Evolutionary conservation across 2,113 vertebrate species (phyloP), one percentile per base, ranked within the genome.

Genomic region (Ciconia maguari): DNA sequence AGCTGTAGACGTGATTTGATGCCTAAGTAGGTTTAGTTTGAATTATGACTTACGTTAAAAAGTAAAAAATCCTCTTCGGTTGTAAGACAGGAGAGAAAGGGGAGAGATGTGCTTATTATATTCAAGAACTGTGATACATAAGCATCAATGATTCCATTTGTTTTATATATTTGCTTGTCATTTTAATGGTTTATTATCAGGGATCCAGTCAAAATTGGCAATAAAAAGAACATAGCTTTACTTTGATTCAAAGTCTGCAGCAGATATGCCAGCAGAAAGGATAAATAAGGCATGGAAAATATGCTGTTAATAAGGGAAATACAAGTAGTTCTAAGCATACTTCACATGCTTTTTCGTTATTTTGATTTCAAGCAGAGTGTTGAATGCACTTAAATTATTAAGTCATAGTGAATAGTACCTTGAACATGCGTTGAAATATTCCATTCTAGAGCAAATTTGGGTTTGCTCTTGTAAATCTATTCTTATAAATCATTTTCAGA

Each of bases 251-350:
- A 89, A 91, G 81, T 83, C 87, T 96, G 94, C 66, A 66, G 74
- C 87, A 94, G 82, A 97, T 87, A 85, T 85, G 84, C 89, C 93
- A 93, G 93, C 83, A 97, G 87, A 94, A 94, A 76, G 66, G 58
- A 97, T 96, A 96, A 97, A 97, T 94, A 97, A 97, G 75, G 81
- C 95, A 97, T 91, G 74, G 84, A 87, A 95, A 95, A 95, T 93
- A 91, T 85, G 91, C 78, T 91, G 89, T 94, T 97, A 95, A 95
- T 96, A 95, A 94, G 93, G 93, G 93, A 95, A 95, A 95, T 76
- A 91, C 87, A 93, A 79, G 87, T 85, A 95, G 83, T 94, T 94
- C 57, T 93, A 77, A 94, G 77, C 89, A 87, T 95, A 95, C 95
- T 94, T 97, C 91, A 96, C 41, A 83, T 5, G 41, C 55, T 94